Evolutionary conservation across 2,888 invertebrate species (phyloP).

Genomic region (Athalia cordata): DNA sequence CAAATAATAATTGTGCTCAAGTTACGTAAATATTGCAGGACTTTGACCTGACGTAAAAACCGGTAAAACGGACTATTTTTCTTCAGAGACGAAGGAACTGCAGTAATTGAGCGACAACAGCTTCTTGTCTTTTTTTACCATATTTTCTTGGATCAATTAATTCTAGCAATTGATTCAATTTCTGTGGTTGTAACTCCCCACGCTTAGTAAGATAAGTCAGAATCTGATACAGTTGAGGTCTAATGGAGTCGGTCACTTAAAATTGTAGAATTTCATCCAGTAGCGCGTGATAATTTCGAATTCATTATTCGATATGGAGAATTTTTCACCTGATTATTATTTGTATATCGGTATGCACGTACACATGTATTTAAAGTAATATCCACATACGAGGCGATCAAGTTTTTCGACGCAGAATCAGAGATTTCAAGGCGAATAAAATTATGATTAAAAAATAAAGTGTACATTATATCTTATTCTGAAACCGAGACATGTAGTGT

Average conservation of each 20-base stretch:
- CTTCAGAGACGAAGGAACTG: no score
- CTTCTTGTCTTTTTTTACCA: background rate
- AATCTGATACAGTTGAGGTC: constrained; percentile 27
- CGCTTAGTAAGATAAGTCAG: background rate
- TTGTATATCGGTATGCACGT: no score
- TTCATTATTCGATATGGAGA: constrained; percentile 33
- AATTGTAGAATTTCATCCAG: constrained; percentile 21
- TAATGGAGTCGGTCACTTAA: constrained; percentile 38
- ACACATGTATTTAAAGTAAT: no score
- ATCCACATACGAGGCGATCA: no score
- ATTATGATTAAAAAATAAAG: no score
- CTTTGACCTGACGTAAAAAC: background rate
- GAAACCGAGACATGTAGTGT: background rate
- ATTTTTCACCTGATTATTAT: background rate
- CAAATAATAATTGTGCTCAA: background rate
- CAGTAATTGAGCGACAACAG: no score
- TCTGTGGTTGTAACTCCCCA: background rate
- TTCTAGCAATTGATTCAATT: constrained; percentile 11
- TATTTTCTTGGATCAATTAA: background rate
- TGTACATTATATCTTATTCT: no score
- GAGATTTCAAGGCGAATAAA: no score
- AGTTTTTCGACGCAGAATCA: no score
- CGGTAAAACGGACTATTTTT: background rate
- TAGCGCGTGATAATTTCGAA: constrained; percentile 9
- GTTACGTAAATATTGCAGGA: background rate